Percentiles rank a stretch among this genome's conserved stretches.
These are phyloP conservation scores for Caenorhabditis afra DNA, from an alignment of 2,888 invertebrate species.

Conservation along the genomic window DNA sequence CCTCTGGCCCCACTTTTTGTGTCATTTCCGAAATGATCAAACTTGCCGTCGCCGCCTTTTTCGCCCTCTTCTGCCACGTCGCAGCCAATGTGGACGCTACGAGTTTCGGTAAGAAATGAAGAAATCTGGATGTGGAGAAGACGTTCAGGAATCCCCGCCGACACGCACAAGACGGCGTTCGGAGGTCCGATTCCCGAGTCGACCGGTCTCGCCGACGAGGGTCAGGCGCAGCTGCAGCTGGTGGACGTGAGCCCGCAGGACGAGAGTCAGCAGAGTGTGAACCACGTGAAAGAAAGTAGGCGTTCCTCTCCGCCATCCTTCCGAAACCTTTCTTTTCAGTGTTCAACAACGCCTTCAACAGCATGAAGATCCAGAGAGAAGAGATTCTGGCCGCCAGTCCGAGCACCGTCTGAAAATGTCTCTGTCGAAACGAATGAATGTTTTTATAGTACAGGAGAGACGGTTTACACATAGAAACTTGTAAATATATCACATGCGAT, in stretches of 20 bases:
- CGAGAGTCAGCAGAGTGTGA: conserved; percentile 32
- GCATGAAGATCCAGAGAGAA: conserved; percentile 43
- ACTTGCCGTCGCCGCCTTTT: conserved; percentile 7
- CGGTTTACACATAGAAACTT: too few relatives aligned
- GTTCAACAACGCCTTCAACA: conserved; percentile 52
- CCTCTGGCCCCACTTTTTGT: conserved; percentile 1
- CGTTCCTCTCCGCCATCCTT: neutral
- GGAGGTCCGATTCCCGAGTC: conserved; percentile 25
- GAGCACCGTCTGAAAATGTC: neutral
- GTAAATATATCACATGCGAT: conserved; percentile 27
- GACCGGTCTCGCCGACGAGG: conserved; percentile 35
- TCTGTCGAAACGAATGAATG: neutral
- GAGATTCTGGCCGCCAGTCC: conserved; percentile 23
- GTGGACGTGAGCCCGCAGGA: conserved; percentile 38
- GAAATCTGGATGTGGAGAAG: neutral
- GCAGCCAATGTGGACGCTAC: conserved; percentile 28
- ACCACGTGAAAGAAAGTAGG: conserved; percentile 42
- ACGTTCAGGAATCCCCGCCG: conserved; percentile 21
- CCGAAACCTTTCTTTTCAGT: conserved; percentile 9
- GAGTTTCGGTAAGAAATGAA: conserved; percentile 5
- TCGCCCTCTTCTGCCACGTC: conserved; percentile 18
- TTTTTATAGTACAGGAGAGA: too few relatives aligned
- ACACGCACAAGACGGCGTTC: conserved; percentile 36
- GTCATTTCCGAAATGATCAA: conserved; percentile 34
- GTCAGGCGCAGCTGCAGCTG: conserved; percentile 27